Evolutionary conservation across 2,797 vertebrate genomes (phyloP).

Genomic region (Leptoclinus maculatus): DNA sequence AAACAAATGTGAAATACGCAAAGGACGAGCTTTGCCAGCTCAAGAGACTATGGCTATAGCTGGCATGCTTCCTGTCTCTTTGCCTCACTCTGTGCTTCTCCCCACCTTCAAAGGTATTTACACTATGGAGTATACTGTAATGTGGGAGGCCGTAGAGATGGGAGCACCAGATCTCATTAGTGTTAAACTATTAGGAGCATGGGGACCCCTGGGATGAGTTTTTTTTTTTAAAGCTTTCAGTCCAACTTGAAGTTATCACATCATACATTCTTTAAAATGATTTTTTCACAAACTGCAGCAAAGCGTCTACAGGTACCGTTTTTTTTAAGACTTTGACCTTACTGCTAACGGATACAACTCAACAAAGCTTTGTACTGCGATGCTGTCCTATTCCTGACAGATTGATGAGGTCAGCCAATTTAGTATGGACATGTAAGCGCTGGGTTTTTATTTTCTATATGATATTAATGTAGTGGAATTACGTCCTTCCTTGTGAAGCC

Average conservation of each 20-base stretch:
- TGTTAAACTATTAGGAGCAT: slow-evolving; percentile 76
- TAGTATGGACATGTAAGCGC: neutral
- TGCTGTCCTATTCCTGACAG: neutral
- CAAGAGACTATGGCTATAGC: slow-evolving; percentile 38
- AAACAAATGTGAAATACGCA: slow-evolving; percentile 64
- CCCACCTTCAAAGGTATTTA: slow-evolving; percentile 77
- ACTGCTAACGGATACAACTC: slow-evolving; percentile 15
- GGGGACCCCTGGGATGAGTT: slow-evolving; percentile 57
- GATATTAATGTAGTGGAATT: neutral
- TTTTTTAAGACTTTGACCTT: slow-evolving; percentile 32
- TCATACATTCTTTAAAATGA: slow-evolving; percentile 48
- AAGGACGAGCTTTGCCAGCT: slow-evolving; percentile 38
- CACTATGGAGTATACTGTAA: slow-evolving; percentile 66
- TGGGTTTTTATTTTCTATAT: neutral
- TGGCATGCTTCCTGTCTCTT: slow-evolving; percentile 24
- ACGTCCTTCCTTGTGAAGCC: neutral
- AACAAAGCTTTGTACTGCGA: slow-evolving; percentile 17
- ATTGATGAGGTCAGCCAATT: slow-evolving; percentile 14
- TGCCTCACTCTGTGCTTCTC: slow-evolving; percentile 39
- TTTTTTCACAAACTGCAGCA: slow-evolving; percentile 43
- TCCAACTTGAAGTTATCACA: slow-evolving; percentile 66
- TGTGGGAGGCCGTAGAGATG: slow-evolving; percentile 61
- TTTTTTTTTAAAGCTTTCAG: slow-evolving; percentile 59
- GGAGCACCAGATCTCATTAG: slow-evolving; percentile 78
- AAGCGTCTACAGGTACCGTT: neutral